Percentiles rank a stretch among this genome's conserved stretches.
Evolutionary conservation across 1,140 invertebrate species (phyloP).

Genomic region (Microplitis mediator): DNA sequence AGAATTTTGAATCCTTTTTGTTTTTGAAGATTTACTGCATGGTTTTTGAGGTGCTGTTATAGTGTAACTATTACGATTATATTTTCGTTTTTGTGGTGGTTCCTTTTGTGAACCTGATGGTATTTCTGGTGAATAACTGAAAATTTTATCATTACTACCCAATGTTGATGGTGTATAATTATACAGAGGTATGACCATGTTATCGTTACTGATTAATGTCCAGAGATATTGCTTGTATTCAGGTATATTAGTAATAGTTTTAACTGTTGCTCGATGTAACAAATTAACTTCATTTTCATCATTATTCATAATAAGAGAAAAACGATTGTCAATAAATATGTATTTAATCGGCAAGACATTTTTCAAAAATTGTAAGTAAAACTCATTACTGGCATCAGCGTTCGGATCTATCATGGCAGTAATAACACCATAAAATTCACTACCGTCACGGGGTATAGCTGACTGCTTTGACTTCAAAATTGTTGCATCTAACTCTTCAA

Average conservation of each 20-base stretch:
- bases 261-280: background rate
- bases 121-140: background rate
- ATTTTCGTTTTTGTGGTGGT: background rate
- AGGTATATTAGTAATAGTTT: background rate
- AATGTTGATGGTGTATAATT: background rate
- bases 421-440: background rate
- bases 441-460: background rate
- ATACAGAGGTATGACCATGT: background rate
- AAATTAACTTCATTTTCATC: background rate
- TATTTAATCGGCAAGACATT: background rate
- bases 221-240: background rate
- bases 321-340: background rate
- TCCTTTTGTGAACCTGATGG: background rate
- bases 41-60: background rate
- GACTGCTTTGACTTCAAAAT: background rate
- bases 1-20: background rate
- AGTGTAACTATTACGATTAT: background rate
- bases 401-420: background rate
- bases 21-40: background rate
- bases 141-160: background rate
- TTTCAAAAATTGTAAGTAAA: background rate
- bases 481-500: background rate
- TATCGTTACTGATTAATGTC: background rate
- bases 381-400: background rate
- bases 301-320: background rate